Evolutionary conservation across 2,888 invertebrate genomes (phyloP).

Genomic region (Pseudolycoriella hygida): DNA sequence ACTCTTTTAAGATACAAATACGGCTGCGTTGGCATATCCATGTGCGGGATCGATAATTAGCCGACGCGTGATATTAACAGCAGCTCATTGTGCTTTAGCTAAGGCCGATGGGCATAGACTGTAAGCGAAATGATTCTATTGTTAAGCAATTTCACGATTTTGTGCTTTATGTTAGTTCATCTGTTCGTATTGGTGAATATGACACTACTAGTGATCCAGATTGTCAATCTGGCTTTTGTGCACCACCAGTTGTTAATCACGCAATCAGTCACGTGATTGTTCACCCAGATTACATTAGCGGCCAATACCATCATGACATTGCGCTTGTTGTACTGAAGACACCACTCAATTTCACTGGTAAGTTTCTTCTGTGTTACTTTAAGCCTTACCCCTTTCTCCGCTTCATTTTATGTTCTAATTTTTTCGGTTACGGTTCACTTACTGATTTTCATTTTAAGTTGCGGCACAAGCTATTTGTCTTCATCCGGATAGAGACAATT

Average conservation of each 20-base stretch:
- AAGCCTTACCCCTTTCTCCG: too few species aligned
- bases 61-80: constrained; percentile 44
- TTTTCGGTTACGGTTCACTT: too few species aligned
- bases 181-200: constrained; percentile 58
- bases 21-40: constrained; percentile 51
- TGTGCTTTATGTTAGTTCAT: constrained; percentile 34
- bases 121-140: constrained; percentile 38
- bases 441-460: constrained; percentile 31
- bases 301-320: constrained; percentile 51
- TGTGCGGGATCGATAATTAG: constrained; percentile 59
- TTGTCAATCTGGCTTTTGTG: constrained; percentile 55
- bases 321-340: constrained; percentile 53
- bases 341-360: constrained; percentile 47
- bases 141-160: constrained; percentile 2
- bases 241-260: constrained; percentile 48
- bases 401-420: too few species aligned
- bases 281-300: constrained; percentile 54
- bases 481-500: constrained; percentile 26
- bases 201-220: constrained; percentile 54
- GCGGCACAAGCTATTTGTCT: constrained; percentile 61
- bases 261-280: constrained; percentile 58
- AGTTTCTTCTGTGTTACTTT: too few species aligned
- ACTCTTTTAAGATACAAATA: constrained; percentile 39
- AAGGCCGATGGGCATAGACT: constrained; percentile 58
- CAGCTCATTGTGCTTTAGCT: constrained; percentile 63